Percentiles rank a stretch among this genome's conserved stretches.
Evolutionary conservation across 2,888 invertebrate genomes (phyloP).

Genomic region (Idaea biselata): DNA sequence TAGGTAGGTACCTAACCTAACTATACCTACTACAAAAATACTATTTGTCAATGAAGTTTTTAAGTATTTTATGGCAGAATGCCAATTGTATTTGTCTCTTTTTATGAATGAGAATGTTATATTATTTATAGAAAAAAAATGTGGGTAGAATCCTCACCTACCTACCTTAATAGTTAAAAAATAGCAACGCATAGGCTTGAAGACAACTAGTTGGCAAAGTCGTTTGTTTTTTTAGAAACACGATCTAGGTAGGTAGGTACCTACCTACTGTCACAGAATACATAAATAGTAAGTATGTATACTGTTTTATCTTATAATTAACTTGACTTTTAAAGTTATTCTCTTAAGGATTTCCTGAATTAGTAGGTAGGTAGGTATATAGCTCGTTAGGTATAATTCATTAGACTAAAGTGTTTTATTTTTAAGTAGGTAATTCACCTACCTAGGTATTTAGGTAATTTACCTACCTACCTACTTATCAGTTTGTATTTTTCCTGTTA

Average conservation of each 20-base stretch:
- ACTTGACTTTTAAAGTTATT: neutral
- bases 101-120: neutral
- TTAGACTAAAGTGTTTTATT: neutral
- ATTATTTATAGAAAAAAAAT: neutral
- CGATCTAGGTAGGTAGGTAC: neutral
- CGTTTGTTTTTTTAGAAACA: neutral
- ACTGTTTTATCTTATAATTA: neutral
- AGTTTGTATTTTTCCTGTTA: neutral
- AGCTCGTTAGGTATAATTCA: neutral
- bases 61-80: neutral
- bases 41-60: neutral
- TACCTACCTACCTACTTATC: neutral
- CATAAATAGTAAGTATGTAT: too few species aligned
- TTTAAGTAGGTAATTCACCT: neutral
- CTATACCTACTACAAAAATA: neutral
- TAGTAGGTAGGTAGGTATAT: neutral
- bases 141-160: neutral
- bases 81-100: neutral
- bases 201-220: neutral
- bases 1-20: slow-evolving; percentile 15
- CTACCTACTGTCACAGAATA: too few species aligned
- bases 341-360: neutral
- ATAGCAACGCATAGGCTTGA: neutral
- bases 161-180: neutral
- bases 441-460: neutral